Evolutionary conservation across 2,888 invertebrate species (phyloP).

Genomic region (Agonopterix alstromeriana): DNA sequence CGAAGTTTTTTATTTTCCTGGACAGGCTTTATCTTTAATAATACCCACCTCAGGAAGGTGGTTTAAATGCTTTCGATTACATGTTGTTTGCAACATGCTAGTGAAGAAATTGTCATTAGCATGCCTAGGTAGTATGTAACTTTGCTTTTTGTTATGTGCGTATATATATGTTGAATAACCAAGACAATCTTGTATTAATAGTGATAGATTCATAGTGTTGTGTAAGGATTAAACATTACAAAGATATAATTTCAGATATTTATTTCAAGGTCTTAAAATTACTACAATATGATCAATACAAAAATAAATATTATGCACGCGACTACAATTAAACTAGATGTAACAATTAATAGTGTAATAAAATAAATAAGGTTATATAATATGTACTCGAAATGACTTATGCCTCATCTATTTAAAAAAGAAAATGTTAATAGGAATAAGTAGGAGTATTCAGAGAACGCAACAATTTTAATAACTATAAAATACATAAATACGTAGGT

Average conservation of each 20-base stretch:
- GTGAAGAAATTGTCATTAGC: background rate
- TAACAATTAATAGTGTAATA: no score
- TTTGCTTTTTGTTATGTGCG: no score
- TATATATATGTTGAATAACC: no score
- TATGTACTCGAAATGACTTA: constrained; percentile 19
- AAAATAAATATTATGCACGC: constrained; percentile 46
- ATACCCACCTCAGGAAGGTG: constrained; percentile 30
- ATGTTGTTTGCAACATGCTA: background rate
- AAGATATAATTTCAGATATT: constrained; percentile 25
- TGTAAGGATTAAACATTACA: no score
- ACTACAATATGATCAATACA: constrained; percentile 24
- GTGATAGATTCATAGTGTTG: no score
- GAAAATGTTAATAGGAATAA: no score
- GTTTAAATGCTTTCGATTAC: background rate
- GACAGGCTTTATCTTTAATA: constrained; percentile 19
- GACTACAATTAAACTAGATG: background rate
- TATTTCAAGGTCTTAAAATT: constrained; percentile 22
- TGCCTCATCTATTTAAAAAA: constrained; percentile 13
- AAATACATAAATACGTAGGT: no score
- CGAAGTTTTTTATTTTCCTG: no score
- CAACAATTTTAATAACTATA: no score
- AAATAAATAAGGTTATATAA: background rate
- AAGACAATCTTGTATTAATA: no score
- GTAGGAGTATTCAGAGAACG: no score
- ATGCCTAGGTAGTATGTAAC: background rate